phyloP scores from a whole-genome alignment of 1,140 invertebrate genomes.

The Plectrocnemia conspersa region DNA sequence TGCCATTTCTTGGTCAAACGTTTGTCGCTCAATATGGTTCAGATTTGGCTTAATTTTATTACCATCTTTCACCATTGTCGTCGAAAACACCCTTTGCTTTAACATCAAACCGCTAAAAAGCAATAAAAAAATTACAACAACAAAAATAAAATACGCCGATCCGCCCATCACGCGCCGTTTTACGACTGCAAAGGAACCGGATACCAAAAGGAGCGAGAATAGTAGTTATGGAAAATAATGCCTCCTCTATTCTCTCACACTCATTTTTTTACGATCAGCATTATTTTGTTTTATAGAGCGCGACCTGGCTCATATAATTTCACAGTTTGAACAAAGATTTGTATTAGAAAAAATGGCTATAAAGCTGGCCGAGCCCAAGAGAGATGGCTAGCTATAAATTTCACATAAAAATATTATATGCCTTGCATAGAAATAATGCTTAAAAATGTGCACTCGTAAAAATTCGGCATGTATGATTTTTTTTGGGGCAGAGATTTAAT shows the following conservation, averaged over 20 bases:
- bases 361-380: constrained; percentile 18
- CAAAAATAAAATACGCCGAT: constrained; percentile 32
- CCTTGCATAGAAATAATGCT: constrained; percentile 28
- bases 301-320: constrained; percentile 27
- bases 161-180: constrained; percentile 29
- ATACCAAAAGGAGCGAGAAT: constrained; percentile 32
- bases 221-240: constrained; percentile 34
- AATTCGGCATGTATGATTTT: constrained; percentile 20
- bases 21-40: too few species aligned
- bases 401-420: constrained; percentile 28
- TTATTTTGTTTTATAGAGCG: constrained; percentile 32
- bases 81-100: constrained; percentile 7
- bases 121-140: constrained; percentile 24
- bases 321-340: constrained; percentile 32
- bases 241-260: constrained; percentile 19
- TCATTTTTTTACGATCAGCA: constrained; percentile 30
- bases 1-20: too few species aligned
- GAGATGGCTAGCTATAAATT: constrained; percentile 27
- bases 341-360: constrained; percentile 28
- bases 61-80: constrained; percentile 15
- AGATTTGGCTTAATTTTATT: too few species aligned
- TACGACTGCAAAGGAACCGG: constrained; percentile 33
- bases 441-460: constrained; percentile 20
- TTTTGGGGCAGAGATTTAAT: too few species aligned
- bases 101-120: constrained; percentile 30